A percentile compares a stretch with the other conserved stretches of the same genome.
Evolutionary conservation across 2,113 vertebrate genomes (phyloP).

Genomic region (Scopus umbretta): DNA sequence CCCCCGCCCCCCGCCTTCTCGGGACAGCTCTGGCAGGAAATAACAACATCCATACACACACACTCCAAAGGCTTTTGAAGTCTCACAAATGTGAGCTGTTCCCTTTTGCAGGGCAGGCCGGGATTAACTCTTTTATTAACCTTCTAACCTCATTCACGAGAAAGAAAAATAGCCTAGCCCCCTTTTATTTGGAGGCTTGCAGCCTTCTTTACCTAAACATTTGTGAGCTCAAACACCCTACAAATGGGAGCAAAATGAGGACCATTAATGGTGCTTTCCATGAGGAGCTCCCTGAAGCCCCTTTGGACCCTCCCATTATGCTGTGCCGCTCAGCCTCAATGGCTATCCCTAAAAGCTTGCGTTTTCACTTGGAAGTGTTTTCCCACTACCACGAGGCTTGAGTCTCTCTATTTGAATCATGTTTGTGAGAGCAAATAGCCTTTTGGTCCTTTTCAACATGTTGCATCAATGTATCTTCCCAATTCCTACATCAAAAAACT

Average conservation of each 20-base stretch:
- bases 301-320: background rate
- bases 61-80: background rate
- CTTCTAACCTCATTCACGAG: background rate
- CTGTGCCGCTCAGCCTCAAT: background rate
- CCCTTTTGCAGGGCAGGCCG: background rate
- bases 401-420: background rate
- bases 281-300: background rate
- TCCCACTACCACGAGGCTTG: background rate
- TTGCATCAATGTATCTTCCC: background rate
- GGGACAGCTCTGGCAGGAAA: background rate
- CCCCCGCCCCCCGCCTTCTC: background rate
- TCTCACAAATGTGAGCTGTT: background rate
- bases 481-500: background rate
- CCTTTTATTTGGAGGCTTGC: background rate
- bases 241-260: background rate
- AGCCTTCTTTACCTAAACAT: background rate
- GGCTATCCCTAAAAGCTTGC: background rate
- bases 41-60: background rate
- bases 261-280: background rate
- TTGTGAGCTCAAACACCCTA: background rate
- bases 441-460: background rate
- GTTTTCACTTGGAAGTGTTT: background rate
- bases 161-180: background rate
- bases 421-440: background rate
- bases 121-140: slow-evolving; percentile 11